Conservation (phyloP, 37 sponge, comb jelly and placozoan genomes). For the Diacarnus erythraeanus region DNA sequence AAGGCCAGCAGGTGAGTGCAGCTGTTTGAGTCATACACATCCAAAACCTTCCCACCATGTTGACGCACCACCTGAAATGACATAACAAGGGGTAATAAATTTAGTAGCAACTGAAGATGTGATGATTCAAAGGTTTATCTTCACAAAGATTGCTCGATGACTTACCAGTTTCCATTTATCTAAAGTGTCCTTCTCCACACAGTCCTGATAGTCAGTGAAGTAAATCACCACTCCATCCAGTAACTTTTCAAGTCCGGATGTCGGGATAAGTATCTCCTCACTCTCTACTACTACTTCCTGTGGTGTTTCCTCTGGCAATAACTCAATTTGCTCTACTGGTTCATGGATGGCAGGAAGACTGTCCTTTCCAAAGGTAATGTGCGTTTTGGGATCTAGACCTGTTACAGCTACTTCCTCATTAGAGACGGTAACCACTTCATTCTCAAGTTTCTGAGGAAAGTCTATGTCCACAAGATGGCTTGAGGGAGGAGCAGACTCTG, state of each 20-base stretch:
- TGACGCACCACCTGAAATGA: constrained; percentile 55
- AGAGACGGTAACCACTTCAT: neutral
- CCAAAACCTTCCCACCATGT: constrained; percentile 63
- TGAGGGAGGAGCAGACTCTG: neutral
- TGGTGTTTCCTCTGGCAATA: neutral
- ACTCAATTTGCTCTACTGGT: neutral
- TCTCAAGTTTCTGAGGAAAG: neutral
- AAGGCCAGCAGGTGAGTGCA: constrained; percentile 77
- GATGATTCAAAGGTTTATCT: neutral
- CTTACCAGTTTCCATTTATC: constrained; percentile 77
- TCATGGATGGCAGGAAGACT: neutral
- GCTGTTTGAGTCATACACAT: constrained; percentile 37
- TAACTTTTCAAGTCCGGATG: constrained; percentile 3
- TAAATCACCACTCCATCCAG: constrained; percentile 55
- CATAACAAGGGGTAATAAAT: neutral
- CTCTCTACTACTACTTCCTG: neutral
- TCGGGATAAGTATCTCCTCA: constrained; percentile 1
- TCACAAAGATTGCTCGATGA: neutral
- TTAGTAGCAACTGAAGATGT: neutral
- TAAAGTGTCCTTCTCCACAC: constrained; percentile 49
- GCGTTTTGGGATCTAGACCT: neutral
- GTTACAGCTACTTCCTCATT: neutral
- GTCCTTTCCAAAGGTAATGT: neutral
- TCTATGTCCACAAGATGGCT: neutral
- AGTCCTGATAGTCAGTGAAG: constrained; percentile 64